A percentile compares a stretch with the other conserved stretches of the same genome.
phyloP scores from a whole-genome alignment of 2,113 vertebrate genomes.

The Pyrgilauda ruficollis region DNA sequence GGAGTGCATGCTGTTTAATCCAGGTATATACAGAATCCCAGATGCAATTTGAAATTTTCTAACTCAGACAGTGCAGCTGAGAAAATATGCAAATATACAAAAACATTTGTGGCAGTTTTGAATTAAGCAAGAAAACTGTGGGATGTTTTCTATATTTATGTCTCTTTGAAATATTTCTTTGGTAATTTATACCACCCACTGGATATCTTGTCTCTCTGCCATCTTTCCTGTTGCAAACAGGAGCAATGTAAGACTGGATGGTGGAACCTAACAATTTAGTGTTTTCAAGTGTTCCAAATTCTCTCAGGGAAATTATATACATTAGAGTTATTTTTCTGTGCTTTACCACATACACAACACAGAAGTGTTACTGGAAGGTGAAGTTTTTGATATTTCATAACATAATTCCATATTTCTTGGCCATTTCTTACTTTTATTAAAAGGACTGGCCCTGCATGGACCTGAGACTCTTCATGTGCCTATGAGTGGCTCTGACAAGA shows the following conservation, averaged over 20 bases:
- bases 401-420: background rate
- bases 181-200: conserved; percentile 9
- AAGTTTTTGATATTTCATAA: background rate
- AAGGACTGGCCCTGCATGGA: accelerated
- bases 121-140: background rate
- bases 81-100: background rate
- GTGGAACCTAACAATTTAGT: background rate
- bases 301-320: background rate
- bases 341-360: background rate
- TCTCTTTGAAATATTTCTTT: conserved; percentile 5
- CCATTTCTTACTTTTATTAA: background rate
- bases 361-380: background rate
- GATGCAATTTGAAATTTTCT: background rate
- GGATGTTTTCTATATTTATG: background rate
- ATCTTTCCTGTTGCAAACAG: background rate
- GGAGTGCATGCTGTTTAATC: background rate
- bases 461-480: background rate
- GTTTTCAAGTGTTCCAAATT: background rate
- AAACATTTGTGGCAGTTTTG: background rate
- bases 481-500: background rate
- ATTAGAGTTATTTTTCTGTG: background rate
- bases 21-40: background rate
- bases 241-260: background rate
- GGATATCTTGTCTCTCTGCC: background rate
- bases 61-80: background rate